phyloP scores from a whole-genome alignment of 2,888 invertebrate genomes.

The Tryphoninae sp. region DNA sequence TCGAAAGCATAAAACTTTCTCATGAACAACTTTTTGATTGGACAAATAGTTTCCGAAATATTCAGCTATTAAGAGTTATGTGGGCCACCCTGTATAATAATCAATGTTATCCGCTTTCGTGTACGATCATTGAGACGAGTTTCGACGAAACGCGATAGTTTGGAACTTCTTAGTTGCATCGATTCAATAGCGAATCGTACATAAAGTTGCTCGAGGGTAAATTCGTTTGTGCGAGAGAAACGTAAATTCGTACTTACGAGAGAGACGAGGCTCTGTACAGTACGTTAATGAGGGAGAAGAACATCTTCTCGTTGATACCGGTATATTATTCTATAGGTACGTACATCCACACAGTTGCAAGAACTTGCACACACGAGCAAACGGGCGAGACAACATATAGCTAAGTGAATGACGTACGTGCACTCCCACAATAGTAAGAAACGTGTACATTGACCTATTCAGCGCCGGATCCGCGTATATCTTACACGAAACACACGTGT shows the following conservation, averaged over 20 bases:
- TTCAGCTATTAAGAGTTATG: too few species aligned
- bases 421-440: slow-evolving; percentile 67
- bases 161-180: slow-evolving; percentile 46
- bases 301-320: slow-evolving; percentile 32
- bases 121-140: slow-evolving; percentile 32
- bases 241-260: not conserved
- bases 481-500: slow-evolving; percentile 29
- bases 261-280: slow-evolving; percentile 16
- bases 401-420: slow-evolving; percentile 43
- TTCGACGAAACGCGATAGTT: slow-evolving; percentile 44
- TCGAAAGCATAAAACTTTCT: too few species aligned
- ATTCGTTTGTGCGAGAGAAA: slow-evolving; percentile 34
- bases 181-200: slow-evolving; percentile 52
- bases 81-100: too few species aligned
- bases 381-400: not conserved
- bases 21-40: too few species aligned
- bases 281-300: slow-evolving; percentile 48
- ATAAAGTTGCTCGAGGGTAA: slow-evolving; percentile 47
- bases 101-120: not conserved
- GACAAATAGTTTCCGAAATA: too few species aligned
- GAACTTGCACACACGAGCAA: not conserved
- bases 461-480: slow-evolving; percentile 70
- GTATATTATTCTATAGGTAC: slow-evolving; percentile 13
- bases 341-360: not conserved
- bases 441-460: slow-evolving; percentile 75